Conservation (phyloP, 2,113 vertebrate species). For the Callipepla squamata region DNA sequence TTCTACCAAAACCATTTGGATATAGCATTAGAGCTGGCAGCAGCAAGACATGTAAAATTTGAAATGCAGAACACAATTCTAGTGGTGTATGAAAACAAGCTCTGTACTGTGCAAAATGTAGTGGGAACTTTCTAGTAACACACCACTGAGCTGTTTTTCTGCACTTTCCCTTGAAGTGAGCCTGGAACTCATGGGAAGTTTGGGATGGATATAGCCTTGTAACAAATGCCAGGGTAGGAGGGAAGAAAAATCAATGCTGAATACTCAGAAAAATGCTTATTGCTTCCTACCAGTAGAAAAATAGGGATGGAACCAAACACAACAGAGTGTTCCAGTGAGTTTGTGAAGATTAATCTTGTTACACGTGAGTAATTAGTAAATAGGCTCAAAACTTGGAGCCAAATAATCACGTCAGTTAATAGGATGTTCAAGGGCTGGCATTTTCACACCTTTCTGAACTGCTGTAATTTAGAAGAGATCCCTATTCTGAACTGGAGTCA, state of each 20-base stretch:
- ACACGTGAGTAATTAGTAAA: background rate
- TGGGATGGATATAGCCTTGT: background rate
- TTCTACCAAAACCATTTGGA: background rate
- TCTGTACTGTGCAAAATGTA: background rate
- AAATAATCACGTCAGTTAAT: background rate
- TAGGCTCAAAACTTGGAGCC: background rate
- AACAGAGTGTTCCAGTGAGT: background rate
- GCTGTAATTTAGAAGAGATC: background rate
- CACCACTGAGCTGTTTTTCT: background rate
- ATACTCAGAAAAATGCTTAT: background rate
- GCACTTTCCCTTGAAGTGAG: background rate
- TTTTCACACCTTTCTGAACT: background rate
- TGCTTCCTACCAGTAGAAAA: background rate
- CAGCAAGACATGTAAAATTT: background rate
- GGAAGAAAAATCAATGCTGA: background rate
- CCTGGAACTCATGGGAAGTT: background rate
- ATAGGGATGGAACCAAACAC: background rate
- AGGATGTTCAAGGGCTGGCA: background rate
- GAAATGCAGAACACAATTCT: background rate
- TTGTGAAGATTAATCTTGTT: background rate
- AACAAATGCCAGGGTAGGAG: background rate
- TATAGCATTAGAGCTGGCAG: background rate
- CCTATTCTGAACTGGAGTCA: accelerated
- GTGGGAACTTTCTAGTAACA: background rate
- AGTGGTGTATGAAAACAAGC: background rate